Base-by-base conservation (phyloP, 30 jellyfish, hydroid and myxozoan genomes). In the Hydractinia symbiolongicarpus region DNA sequence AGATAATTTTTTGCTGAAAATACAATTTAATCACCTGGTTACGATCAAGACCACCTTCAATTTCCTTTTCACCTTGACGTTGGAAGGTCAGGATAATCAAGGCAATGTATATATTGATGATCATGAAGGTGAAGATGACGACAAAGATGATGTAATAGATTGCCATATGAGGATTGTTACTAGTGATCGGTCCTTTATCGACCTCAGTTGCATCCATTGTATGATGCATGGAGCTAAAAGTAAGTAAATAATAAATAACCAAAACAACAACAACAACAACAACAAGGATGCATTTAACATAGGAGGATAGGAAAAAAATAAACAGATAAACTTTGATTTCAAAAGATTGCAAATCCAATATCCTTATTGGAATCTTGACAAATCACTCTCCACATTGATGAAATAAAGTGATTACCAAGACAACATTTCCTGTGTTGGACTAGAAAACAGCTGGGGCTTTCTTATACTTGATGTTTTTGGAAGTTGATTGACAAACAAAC, bases 51-150 rank as follows among this genome's bases (percentile, higher is more conserved):
- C 96, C 98, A 8, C 95, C 98, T 58, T 93, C 96, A 5, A 93
- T 85, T 68, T 93, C 96, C 71, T 88, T 93, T 79, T 93, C 96
- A 13, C 98, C 98, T 93, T 93, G 96, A 44, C 96, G 66, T 93
- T 93, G 98, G 73, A 93, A 93, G 9, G 98, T 93, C 13, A 93
- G 86, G 9, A 93, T 93, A 82, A 93, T 93, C 77, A 93, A 67
- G 13, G 98, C 98, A 77, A 93, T 95, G 80, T 93, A 93, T 62
- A 93, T 93, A 76, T 93, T 93, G 94, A 93, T 83, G 64, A 93
- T 93, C 96, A 93, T 93, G 88, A 93, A 93, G 20, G 98, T 93
- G 83, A 93, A 93, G 15, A 93, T 90, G 81, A 93, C 88, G 68
- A 93, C 96, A 82, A 93, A 93, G 14, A 79, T 83, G 61, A 93